Evolutionary conservation across 1,140 invertebrate genomes (phyloP).

Genomic region (Bombus consobrinus): DNA sequence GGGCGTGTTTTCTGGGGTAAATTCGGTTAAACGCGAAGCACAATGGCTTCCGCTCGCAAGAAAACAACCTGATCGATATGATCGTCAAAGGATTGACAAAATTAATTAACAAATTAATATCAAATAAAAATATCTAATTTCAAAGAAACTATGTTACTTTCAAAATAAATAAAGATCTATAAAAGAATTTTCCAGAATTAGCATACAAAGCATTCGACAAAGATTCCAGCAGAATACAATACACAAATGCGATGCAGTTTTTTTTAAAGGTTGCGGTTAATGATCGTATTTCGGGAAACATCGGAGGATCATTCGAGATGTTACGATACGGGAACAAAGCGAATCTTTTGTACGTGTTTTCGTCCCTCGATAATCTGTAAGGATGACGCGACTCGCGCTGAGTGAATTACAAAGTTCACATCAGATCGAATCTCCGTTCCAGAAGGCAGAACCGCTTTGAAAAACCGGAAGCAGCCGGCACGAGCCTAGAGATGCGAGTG

Average conservation of each 20-base stretch:
- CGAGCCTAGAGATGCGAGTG: slow-evolving; percentile 69
- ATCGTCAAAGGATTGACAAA: not conserved
- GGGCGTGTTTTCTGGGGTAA: slow-evolving; percentile 64
- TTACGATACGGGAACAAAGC: slow-evolving; percentile 34
- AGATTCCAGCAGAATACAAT: not conserved
- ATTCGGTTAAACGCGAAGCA: slow-evolving; percentile 59
- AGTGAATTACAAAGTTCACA: slow-evolving; percentile 66
- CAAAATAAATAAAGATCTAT: too few species aligned
- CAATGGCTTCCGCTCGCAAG: slow-evolving; percentile 36
- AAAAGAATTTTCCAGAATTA: too few species aligned
- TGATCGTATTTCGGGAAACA: not conserved
- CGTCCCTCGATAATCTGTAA: slow-evolving; percentile 35
- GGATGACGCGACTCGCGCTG: slow-evolving; percentile 52
- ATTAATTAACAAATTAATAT: not conserved
- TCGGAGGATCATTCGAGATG: not conserved
- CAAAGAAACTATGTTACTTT: too few species aligned
- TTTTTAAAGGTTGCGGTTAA: not conserved
- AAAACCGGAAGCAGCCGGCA: slow-evolving; percentile 77
- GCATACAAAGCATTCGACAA: not conserved
- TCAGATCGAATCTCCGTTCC: slow-evolving; percentile 61
- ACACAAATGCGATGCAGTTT: not conserved
- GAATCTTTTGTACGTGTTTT: slow-evolving; percentile 22
- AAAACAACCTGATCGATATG: slow-evolving; percentile 11
- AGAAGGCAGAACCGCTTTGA: slow-evolving; percentile 63
- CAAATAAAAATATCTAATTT: not conserved